Conservation (phyloP, 2,113 vertebrate species). For the Prinia subflava region DNA sequence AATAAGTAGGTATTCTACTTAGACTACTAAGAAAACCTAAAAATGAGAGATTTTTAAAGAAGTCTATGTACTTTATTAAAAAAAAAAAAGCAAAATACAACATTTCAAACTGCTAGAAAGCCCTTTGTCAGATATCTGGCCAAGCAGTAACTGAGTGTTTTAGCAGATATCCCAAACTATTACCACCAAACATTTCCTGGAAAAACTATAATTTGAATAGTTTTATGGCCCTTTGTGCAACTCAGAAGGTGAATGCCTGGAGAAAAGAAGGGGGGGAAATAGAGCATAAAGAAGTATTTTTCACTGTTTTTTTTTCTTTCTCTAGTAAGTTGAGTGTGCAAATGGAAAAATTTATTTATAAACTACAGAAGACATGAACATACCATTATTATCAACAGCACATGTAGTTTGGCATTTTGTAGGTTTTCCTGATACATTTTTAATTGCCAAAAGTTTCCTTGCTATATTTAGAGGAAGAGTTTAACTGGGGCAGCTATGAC, state of each 20-base stretch:
- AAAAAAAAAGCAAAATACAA: background rate
- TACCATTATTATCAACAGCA: background rate
- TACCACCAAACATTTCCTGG: slow-evolving; percentile 57
- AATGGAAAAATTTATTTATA: background rate
- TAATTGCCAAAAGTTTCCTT: background rate
- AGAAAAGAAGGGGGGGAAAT: background rate
- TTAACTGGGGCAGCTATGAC: background rate
- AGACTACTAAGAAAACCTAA: background rate
- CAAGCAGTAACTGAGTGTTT: slow-evolving; percentile 52
- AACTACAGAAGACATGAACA: background rate
- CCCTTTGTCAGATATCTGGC: slow-evolving; percentile 26
- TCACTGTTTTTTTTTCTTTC: background rate
- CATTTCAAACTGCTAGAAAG: slow-evolving; percentile 40
- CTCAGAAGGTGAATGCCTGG: slow-evolving; percentile 15
- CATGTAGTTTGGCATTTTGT: background rate
- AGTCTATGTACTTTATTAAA: background rate
- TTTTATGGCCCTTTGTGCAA: slow-evolving; percentile 59
- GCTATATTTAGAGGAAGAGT: background rate
- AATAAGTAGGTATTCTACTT: background rate
- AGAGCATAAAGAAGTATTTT: background rate
- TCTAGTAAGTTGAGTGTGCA: background rate
- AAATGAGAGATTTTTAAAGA: background rate
- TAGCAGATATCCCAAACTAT: slow-evolving; percentile 49
- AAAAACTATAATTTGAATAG: slow-evolving; percentile 55
- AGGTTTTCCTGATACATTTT: background rate